phyloP scores from a whole-genome alignment of 1,140 invertebrate species.

The Helicoverpa zea region DNA sequence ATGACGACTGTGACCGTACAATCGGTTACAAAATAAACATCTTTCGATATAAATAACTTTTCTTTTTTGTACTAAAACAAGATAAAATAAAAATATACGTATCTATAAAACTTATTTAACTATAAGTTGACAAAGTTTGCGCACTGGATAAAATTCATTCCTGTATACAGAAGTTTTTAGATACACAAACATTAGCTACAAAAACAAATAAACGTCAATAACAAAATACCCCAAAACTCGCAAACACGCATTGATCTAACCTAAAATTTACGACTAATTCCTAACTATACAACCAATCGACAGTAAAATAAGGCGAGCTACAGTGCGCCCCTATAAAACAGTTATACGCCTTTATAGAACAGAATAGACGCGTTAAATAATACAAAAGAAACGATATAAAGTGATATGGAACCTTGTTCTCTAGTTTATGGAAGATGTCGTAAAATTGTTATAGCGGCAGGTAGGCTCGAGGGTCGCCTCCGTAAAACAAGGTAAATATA shows the following conservation, averaged over 20 bases:
- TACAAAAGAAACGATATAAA: slow-evolving; percentile 55
- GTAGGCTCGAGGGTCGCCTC: slow-evolving; percentile 47
- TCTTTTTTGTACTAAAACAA: no score
- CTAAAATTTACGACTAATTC: slow-evolving; percentile 28
- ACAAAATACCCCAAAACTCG: background rate
- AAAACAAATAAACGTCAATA: background rate
- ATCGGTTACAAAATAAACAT: no score
- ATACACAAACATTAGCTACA: no score
- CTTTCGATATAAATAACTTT: no score
- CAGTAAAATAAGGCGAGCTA: slow-evolving; percentile 18
- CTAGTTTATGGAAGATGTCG: slow-evolving; percentile 39
- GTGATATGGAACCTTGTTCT: slow-evolving; percentile 47
- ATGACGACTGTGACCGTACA: no score
- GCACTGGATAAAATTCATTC: no score
- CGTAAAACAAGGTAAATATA: slow-evolving; percentile 56
- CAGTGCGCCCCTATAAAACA: slow-evolving; percentile 20
- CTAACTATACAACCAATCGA: slow-evolving; percentile 21
- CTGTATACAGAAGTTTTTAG: no score
- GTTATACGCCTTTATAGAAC: slow-evolving; percentile 1
- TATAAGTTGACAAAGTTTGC: no score
- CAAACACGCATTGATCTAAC: slow-evolving; percentile 8
- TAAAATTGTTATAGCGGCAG: slow-evolving; percentile 49
- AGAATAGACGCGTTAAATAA: slow-evolving; percentile 52
- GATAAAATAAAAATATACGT: no score
- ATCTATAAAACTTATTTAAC: no score